Percentiles rank a stretch among this genome's conserved stretches.
Evolutionary conservation across 1,140 invertebrate genomes (phyloP).

Genomic region (Glossosoma conforme): DNA sequence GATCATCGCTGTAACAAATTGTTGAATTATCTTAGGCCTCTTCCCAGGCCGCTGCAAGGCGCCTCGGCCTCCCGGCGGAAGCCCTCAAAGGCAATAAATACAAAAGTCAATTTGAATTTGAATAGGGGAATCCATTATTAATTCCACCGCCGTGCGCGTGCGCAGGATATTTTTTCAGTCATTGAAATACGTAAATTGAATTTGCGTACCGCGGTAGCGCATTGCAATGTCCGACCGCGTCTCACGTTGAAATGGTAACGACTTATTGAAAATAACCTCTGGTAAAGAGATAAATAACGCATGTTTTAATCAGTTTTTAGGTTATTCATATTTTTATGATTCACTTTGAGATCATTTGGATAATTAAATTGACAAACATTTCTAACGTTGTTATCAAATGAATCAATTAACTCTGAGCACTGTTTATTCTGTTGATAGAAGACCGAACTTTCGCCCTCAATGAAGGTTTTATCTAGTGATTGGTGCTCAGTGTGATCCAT

Average conservation of each 20-base stretch:
- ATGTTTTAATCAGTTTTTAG: background rate
- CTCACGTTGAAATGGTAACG: conserved; percentile 19
- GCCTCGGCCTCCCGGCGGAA: conserved; percentile 11
- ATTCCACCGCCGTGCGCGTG: conserved; percentile 24
- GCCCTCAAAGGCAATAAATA: conserved; percentile 29
- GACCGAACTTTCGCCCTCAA: too few species aligned
- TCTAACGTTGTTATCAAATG: too few species aligned
- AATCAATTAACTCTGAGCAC: too few species aligned
- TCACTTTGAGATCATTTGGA: background rate
- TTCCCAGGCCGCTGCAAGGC: too few species aligned
- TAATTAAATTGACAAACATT: too few species aligned
- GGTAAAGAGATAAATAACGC: conserved; percentile 12
- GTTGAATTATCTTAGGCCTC: too few species aligned
- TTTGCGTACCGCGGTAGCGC: conserved; percentile 9
- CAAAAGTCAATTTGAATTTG: conserved; percentile 29
- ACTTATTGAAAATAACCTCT: conserved; percentile 18
- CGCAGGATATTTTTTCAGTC: conserved; percentile 9
- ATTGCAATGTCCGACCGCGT: conserved; percentile 8
- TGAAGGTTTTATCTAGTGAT: too few species aligned
- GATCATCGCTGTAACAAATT: too few species aligned
- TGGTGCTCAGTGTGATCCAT: too few species aligned
- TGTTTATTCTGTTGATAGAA: too few species aligned
- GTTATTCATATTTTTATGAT: background rate
- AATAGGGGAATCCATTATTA: conserved; percentile 29
- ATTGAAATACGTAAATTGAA: conserved; percentile 25